Conservation (phyloP, 2,113 vertebrate genomes). For the Psammodynastes pulverulentus region DNA sequence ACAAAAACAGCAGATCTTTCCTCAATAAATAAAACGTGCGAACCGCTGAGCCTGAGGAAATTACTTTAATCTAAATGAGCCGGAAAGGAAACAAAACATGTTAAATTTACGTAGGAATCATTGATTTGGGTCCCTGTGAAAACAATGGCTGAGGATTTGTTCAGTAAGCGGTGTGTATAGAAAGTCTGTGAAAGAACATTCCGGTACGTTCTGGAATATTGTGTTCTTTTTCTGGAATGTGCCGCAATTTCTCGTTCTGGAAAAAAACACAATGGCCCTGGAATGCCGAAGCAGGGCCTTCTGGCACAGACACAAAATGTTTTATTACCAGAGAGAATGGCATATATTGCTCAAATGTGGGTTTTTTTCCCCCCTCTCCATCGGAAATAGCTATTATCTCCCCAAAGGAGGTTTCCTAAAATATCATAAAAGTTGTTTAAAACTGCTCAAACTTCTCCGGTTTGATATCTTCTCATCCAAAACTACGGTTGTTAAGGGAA, state of each 20-base stretch:
- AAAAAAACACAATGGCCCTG: not conserved
- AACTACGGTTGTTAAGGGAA: not conserved
- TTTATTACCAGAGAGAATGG: not conserved
- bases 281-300: not conserved
- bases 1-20: too few relatives aligned
- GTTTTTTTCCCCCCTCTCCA: not conserved
- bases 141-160: not conserved
- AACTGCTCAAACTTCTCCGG: not conserved
- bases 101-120: not conserved
- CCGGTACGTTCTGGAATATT: not conserved
- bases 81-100: not conserved
- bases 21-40: not conserved
- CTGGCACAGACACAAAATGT: not conserved
- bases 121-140: not conserved
- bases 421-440: not conserved
- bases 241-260: not conserved
- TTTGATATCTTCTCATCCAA: not conserved
- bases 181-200: not conserved
- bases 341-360: not conserved
- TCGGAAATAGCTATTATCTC: not conserved
- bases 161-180: not conserved
- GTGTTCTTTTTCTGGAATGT: not conserved
- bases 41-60: not conserved
- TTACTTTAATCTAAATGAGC: not conserved
- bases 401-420: not conserved